phyloP scores from a whole-genome alignment of 2,797 vertebrate species.

The Botia almorhae region DNA sequence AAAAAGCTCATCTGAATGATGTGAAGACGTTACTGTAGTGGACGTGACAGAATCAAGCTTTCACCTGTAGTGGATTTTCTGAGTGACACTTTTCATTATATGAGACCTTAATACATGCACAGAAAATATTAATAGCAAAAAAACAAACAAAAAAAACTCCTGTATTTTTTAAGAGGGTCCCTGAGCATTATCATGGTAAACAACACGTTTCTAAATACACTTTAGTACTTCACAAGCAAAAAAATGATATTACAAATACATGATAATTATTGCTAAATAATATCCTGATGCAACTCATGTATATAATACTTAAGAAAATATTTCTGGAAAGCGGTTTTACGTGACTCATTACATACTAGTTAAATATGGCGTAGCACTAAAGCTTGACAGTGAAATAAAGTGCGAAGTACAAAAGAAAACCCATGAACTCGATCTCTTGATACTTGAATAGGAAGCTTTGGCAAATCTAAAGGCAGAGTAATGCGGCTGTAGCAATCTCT shows the following conservation, averaged over 20 bases:
- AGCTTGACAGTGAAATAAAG: conserved; percentile 79
- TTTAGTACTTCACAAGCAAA: conserved; percentile 32
- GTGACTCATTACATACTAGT: conserved; percentile 53
- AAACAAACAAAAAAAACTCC: conserved; percentile 13
- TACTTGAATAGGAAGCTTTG: conserved; percentile 74
- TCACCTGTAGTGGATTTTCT: conserved; percentile 6
- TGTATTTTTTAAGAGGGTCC: conserved; percentile 66
- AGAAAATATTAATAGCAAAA: conserved; percentile 7
- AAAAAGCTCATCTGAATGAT: conserved; percentile 5
- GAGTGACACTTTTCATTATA: not conserved
- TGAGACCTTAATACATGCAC: conserved; percentile 30
- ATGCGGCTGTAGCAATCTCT: conserved; percentile 70
- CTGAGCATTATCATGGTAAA: conserved; percentile 80
- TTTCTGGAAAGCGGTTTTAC: conserved; percentile 62
- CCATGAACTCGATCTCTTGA: conserved; percentile 65
- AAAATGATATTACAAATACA: conserved; percentile 44
- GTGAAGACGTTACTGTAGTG: conserved; percentile 19
- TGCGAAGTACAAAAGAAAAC: conserved; percentile 78
- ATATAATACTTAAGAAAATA: conserved; percentile 61
- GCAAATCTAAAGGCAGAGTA: conserved; percentile 62
- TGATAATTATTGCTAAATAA: conserved; percentile 54
- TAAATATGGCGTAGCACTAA: conserved; percentile 72
- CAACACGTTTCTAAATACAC: conserved; percentile 63
- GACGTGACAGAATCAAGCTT: conserved; percentile 10
- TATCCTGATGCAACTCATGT: conserved; percentile 58